Conservation (phyloP, 2,113 vertebrate species). For the Sphaerodactylus townsendi region DNA sequence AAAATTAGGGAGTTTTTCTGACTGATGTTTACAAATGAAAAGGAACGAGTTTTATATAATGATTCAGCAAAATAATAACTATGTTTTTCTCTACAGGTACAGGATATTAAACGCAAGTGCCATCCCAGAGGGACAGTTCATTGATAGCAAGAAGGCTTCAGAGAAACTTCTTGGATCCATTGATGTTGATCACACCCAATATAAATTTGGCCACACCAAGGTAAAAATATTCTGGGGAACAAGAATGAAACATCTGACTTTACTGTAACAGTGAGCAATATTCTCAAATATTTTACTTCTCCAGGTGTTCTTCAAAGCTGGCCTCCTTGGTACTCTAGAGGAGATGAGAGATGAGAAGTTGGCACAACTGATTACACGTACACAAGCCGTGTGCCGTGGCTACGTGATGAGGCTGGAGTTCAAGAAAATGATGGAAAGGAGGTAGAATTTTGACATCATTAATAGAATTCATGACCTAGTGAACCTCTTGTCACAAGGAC, state of each 20-base stretch:
- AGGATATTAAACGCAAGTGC: slow-evolving; percentile 86
- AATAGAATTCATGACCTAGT: background rate
- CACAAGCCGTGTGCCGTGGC: slow-evolving; percentile 87
- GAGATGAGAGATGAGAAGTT: slow-evolving; percentile 94
- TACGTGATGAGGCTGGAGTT: slow-evolving; percentile 87
- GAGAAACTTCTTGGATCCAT: slow-evolving; percentile 88
- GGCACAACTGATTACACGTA: slow-evolving; percentile 89
- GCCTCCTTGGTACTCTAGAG: slow-evolving; percentile 87
- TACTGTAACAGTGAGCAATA: background rate
- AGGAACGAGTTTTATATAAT: background rate
- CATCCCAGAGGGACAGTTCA: slow-evolving; percentile 88
- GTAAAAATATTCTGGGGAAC: slow-evolving; percentile 58
- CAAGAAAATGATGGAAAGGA: slow-evolving; percentile 86
- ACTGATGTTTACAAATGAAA: background rate
- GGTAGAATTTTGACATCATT: slow-evolving; percentile 66
- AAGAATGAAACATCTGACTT: background rate
- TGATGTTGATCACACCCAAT: slow-evolving; percentile 84
- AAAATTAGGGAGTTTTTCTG: background rate
- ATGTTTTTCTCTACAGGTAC: slow-evolving; percentile 69
- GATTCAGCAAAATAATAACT: background rate
- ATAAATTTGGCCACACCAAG: slow-evolving; percentile 91
- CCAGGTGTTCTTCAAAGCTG: slow-evolving; percentile 95
- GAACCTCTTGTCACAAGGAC: no score
- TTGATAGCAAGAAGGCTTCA: slow-evolving; percentile 89
- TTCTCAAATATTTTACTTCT: slow-evolving; percentile 1